phyloP scores from a whole-genome alignment of 2,113 vertebrate genomes.

The Thryonomys swinderianus region DNA sequence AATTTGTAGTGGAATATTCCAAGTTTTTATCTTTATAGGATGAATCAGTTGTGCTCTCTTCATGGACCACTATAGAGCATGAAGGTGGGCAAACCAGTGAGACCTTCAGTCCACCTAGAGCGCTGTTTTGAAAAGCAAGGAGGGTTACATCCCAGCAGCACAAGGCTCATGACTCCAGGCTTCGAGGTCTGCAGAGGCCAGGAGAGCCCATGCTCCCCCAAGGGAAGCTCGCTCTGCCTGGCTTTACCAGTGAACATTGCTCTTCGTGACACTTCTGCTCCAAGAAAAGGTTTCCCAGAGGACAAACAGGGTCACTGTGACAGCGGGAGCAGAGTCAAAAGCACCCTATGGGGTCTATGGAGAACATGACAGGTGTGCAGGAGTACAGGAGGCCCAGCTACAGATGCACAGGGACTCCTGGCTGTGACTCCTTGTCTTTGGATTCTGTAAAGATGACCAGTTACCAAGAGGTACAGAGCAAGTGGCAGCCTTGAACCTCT shows the following conservation, averaged over 20 bases:
- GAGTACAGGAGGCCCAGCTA: background rate
- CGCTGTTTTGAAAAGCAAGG: background rate
- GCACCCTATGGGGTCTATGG: fast-evolving
- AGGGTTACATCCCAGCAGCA: too few species aligned
- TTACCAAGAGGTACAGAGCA: background rate
- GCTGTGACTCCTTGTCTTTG: too few species aligned
- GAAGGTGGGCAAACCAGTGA: too few species aligned
- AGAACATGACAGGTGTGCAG: fast-evolving
- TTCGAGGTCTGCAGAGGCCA: background rate
- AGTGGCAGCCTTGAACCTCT: background rate
- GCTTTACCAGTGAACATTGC: fast-evolving
- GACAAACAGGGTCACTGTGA: background rate
- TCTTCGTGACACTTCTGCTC: fast-evolving
- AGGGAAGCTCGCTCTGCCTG: fast-evolving
- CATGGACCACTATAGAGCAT: fast-evolving
- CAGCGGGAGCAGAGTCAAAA: fast-evolving
- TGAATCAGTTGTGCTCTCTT: background rate
- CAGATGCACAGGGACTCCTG: too few species aligned
- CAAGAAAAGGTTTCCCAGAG: background rate
- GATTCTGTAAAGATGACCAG: background rate
- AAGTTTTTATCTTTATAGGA: too few species aligned
- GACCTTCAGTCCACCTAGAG: too few species aligned
- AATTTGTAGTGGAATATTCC: background rate
- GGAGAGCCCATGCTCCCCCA: too few species aligned
- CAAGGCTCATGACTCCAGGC: background rate